Conservation (phyloP, 1,140 invertebrate species). For the Anoplolepis gracilipes region DNA sequence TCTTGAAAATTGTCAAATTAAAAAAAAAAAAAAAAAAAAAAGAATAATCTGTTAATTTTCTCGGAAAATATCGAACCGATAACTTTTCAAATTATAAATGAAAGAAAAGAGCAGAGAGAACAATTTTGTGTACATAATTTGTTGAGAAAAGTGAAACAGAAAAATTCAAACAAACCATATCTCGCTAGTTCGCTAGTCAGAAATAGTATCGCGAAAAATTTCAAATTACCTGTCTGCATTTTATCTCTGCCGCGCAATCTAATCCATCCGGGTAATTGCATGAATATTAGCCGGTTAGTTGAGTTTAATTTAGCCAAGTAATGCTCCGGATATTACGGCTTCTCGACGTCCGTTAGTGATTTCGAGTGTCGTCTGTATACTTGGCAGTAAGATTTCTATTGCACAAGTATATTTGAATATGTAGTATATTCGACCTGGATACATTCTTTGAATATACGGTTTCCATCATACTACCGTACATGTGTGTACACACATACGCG, state of each 20-base stretch:
- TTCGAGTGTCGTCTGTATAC: not conserved
- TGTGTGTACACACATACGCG: not conserved
- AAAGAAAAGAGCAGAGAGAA: not conserved
- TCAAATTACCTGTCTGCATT: slow-evolving; percentile 28
- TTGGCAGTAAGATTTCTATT: not conserved
- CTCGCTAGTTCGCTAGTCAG: not conserved
- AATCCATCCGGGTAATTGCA: slow-evolving; percentile 53
- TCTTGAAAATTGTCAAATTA: not conserved
- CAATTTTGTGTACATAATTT: not conserved
- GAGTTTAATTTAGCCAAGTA: slow-evolving; percentile 48
- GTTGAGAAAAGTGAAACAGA: not conserved
- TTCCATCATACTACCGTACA: too few species aligned
- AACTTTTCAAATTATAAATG: not conserved
- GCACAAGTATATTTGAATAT: not conserved
- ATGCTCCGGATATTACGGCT: slow-evolving; percentile 50
- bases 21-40: not conserved
- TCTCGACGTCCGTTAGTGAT: slow-evolving; percentile 19
- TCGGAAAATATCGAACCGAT: not conserved
- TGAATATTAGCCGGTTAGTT: slow-evolving; percentile 47
- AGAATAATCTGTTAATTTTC: not conserved
- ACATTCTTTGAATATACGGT: too few species aligned
- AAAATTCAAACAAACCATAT: not conserved
- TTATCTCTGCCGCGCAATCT: slow-evolving; percentile 43
- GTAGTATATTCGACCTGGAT: not conserved
- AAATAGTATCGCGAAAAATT: slow-evolving; percentile 29